Evolutionary conservation across 1,140 invertebrate genomes (phyloP), one percentile per base, ranked within the genome.

Genomic region (Cyphomyrmex costatus): DNA sequence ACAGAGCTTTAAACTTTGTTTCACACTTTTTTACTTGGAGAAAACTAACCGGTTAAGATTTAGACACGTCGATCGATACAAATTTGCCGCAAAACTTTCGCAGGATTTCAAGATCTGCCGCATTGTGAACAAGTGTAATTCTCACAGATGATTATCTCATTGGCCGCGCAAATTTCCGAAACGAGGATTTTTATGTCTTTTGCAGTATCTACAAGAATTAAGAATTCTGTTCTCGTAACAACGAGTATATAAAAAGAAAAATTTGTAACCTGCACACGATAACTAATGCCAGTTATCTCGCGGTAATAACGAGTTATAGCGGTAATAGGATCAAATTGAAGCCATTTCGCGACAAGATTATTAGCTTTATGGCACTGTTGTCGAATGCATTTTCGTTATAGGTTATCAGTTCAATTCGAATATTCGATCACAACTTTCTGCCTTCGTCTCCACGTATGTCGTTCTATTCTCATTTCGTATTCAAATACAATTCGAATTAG

Each of bases 241-340:
- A 61, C 21, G 7, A 14, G 3, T 30, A 8, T 3, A 12, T n/a
- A 7, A 10, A 42, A 2, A n/a, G 6, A 63, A 46, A 19, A 78
- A 33, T 8, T 49, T 51, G 12, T 51, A n/a, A 65, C 24, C 2
- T 21, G 14, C 19, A 21, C 60, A 42, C 14, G 24, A 30, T 42
- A 63, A 61, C 19, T 24, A 27, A 27, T 33, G 12, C 36, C 10
- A 63, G 10, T 78, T 78, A 65, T 78, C 10, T 42, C 36, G 1
- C 36, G 36, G 36, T 42, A 42, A 42, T 42, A 42, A 30, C 14
- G 61, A 24, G 1, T 42, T 42, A 21, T 10, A 24, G 21, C 56
- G 36, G 33, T 30, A 77, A 70, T 80, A 16, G 21, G 30, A 80
- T 80, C 21, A 30, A 70, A 36, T 68, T 4, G 42, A 68, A 53